phyloP scores from a whole-genome alignment of 2,113 vertebrate species.

The Ammodytes marinus region DNA sequence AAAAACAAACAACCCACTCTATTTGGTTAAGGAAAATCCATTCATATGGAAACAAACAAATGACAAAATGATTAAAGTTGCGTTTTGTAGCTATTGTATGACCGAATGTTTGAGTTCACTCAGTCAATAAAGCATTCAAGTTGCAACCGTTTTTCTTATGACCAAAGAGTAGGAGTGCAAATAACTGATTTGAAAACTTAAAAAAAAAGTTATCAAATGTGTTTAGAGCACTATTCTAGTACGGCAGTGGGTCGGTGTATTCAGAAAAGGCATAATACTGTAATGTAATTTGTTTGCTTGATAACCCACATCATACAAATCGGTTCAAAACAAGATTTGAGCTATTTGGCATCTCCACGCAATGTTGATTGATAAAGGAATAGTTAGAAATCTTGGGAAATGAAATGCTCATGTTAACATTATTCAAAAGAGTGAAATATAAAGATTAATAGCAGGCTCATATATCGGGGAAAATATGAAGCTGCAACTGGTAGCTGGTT shows the following conservation, averaged over 20 bases:
- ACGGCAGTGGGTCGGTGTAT: neutral
- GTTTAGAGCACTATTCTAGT: neutral
- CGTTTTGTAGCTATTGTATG: neutral
- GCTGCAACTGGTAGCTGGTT: neutral
- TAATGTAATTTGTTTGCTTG: neutral
- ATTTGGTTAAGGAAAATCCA: slow-evolving; percentile 18
- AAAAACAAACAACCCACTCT: slow-evolving; percentile 42
- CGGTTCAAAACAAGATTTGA: neutral
- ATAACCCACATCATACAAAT: neutral
- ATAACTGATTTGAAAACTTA: neutral
- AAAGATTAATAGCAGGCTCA: neutral
- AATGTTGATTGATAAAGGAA: slow-evolving; percentile 15
- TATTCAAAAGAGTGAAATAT: neutral
- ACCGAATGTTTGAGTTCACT: neutral
- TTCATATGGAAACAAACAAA: slow-evolving; percentile 22
- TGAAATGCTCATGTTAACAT: neutral
- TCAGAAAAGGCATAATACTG: neutral
- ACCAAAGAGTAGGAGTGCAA: neutral
- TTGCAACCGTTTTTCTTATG: neutral
- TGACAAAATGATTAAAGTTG: slow-evolving; percentile 4
- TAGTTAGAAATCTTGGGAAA: slow-evolving; percentile 6
- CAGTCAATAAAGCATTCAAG: neutral
- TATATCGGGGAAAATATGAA: neutral
- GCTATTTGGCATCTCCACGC: slow-evolving; percentile 1
- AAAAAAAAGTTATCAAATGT: neutral